Evolutionary conservation across 2,888 invertebrate genomes (phyloP).

Genomic region (Leptogaster cylindrica): DNA sequence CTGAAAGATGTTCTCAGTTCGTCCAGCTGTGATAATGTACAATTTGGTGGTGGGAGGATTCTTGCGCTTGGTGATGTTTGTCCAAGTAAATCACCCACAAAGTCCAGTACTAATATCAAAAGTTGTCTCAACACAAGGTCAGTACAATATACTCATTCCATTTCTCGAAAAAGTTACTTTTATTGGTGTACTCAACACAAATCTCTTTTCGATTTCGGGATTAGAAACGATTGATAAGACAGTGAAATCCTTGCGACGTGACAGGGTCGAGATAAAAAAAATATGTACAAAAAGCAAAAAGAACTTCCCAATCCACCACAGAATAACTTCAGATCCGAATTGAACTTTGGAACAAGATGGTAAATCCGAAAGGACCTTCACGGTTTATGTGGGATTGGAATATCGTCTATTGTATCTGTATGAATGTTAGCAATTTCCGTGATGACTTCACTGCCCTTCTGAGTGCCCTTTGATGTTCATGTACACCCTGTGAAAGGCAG

Average conservation of each 20-base stretch:
- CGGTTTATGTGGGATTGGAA: slow-evolving; percentile 3
- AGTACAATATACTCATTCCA: not conserved
- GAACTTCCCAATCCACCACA: slow-evolving; percentile 14
- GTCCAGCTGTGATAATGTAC: not conserved
- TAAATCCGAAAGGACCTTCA: not conserved
- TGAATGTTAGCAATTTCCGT: slow-evolving; percentile 15
- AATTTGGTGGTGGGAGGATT: too few species aligned
- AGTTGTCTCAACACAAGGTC: slow-evolving; percentile 22
- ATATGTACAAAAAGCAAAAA: slow-evolving; percentile 3
- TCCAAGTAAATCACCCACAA: slow-evolving; percentile 15
- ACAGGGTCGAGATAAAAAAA: not conserved
- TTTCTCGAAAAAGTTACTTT: slow-evolving; percentile 11
- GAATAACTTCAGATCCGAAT: slow-evolving; percentile 17
- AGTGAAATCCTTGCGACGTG: slow-evolving; percentile 21
- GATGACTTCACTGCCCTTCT: slow-evolving; percentile 5
- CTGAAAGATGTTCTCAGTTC: too few species aligned
- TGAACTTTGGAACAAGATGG: slow-evolving; percentile 12
- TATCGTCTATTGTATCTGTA: slow-evolving; percentile 16
- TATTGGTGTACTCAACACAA: slow-evolving; percentile 28
- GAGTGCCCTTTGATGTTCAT: not conserved
- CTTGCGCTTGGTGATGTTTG: too few species aligned
- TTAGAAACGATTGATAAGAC: slow-evolving; percentile 35
- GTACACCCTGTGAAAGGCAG: not conserved
- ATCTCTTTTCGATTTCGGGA: slow-evolving; percentile 42
- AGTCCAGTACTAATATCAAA: not conserved